Evolutionary conservation across 2,113 vertebrate genomes (phyloP).

Genomic region (Lamprotornis superbus): DNA sequence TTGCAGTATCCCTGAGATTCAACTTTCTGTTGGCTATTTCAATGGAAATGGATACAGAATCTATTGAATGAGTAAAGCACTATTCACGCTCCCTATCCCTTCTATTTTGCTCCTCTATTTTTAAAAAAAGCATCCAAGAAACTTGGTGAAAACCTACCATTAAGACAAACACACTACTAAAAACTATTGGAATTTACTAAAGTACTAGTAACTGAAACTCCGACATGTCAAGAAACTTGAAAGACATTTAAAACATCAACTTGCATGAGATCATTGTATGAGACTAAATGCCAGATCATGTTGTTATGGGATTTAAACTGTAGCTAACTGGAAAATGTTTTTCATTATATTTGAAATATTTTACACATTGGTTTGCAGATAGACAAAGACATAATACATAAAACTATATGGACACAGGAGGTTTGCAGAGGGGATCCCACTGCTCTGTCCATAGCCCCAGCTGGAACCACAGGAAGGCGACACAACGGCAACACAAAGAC

Average conservation of each 20-base stretch:
- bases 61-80: background rate
- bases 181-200: background rate
- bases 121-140: background rate
- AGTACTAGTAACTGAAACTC: background rate
- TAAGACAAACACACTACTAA: background rate
- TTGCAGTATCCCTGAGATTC: background rate
- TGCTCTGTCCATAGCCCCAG: background rate
- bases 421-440: background rate
- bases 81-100: background rate
- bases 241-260: background rate
- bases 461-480: slow-evolving; percentile 39
- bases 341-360: background rate
- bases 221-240: background rate
- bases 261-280: background rate
- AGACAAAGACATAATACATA: background rate
- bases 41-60: background rate
- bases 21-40: background rate
- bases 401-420: background rate
- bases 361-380: background rate
- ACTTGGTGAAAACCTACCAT: background rate
- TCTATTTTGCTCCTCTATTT: background rate
- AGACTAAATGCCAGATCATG: background rate
- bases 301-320: background rate
- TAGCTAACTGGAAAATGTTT: background rate
- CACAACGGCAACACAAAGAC: slow-evolving; percentile 7